These are phyloP conservation scores for Ganaspis sp. DNA, from an alignment of 1,140 invertebrate genomes.

Conservation along the genomic window DNA sequence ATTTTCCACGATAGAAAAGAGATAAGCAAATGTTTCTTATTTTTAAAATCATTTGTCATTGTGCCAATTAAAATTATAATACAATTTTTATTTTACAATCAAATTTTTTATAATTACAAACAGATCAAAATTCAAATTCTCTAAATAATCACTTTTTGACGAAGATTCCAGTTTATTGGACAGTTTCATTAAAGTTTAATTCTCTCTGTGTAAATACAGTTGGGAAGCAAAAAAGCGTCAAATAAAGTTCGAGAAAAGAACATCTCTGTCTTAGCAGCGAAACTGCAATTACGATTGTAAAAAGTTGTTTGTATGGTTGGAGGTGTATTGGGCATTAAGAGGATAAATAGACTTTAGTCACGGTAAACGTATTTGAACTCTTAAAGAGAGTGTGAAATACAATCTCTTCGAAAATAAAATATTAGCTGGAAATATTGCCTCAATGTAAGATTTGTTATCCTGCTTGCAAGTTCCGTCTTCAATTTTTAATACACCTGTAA, in stretches of 20 bases:
- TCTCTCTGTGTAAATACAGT: background rate
- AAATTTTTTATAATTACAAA: too few relatives aligned
- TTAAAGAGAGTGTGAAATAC: background rate
- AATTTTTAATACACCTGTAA: background rate
- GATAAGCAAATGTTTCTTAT: too few relatives aligned
- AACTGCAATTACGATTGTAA: conserved; percentile 2
- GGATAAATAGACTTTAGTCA: conserved; percentile 13
- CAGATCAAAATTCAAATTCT: too few relatives aligned
- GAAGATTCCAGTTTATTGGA: too few relatives aligned
- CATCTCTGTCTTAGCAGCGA: conserved; percentile 3
- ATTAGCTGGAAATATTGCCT: conserved; percentile 28
- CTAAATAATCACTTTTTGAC: too few relatives aligned
- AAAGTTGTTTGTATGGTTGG: background rate
- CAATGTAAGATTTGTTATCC: conserved; percentile 27
- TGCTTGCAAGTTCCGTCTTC: too few relatives aligned
- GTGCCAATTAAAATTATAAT: too few relatives aligned
- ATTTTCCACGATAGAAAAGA: too few relatives aligned
- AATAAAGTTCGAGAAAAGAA: background rate
- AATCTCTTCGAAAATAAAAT: background rate
- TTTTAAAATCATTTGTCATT: too few relatives aligned
- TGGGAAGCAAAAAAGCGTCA: background rate
- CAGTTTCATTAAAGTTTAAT: too few relatives aligned
- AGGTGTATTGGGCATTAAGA: background rate
- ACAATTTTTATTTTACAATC: too few relatives aligned
- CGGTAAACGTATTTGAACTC: conserved; percentile 10